These are phyloP conservation scores for Paramormyrops hopkinsi DNA, from an alignment of 2,797 vertebrate genomes.

Conservation along the genomic window DNA sequence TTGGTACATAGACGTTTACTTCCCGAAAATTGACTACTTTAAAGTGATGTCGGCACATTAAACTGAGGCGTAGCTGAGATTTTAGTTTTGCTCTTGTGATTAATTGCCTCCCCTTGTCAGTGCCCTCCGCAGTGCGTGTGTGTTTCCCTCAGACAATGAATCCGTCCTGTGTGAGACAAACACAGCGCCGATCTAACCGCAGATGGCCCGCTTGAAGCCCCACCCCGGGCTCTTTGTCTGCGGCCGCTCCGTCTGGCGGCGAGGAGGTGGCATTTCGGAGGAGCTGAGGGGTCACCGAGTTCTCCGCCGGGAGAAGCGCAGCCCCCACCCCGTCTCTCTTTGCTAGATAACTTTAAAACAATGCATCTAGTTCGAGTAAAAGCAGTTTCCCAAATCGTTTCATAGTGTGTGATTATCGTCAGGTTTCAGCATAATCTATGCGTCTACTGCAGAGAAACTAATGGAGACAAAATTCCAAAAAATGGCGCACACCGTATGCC, in stretches of 20 bases:
- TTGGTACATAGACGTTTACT: neutral
- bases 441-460: neutral
- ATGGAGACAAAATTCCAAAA: neutral
- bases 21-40: neutral
- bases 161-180: slow-evolving; percentile 5
- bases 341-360: neutral
- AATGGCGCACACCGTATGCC: neutral
- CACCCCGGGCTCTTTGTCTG: slow-evolving; percentile 65
- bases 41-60: neutral
- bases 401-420: neutral
- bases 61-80: neutral
- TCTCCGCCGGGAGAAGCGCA: slow-evolving; percentile 23
- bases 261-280: slow-evolving; percentile 46
- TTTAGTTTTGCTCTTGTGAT: neutral
- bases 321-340: slow-evolving; percentile 28
- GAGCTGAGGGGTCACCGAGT: slow-evolving; percentile 41
- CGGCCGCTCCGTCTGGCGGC: slow-evolving; percentile 53
- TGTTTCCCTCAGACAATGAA: slow-evolving; percentile 1
- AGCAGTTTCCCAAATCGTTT: neutral
- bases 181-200: slow-evolving; percentile 33
- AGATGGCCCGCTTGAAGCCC: slow-evolving; percentile 59
- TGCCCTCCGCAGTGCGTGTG: neutral
- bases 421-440: neutral
- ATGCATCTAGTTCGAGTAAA: neutral
- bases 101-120: neutral